phyloP scores from a whole-genome alignment of 2,113 vertebrate genomes.

The Hemicordylus capensis region DNA sequence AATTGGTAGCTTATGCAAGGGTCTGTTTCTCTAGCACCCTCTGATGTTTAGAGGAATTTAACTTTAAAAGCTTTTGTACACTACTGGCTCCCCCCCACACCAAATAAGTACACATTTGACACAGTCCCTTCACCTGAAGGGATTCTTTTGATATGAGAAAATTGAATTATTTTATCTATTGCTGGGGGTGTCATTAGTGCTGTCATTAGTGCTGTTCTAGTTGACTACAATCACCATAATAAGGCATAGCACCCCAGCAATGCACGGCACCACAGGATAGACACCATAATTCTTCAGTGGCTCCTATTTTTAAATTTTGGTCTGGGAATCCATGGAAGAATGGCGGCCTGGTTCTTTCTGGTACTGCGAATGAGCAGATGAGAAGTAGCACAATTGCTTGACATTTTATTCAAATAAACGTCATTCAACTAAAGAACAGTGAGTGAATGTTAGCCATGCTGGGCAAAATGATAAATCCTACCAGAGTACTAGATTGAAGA shows the following conservation, averaged over 20 bases:
- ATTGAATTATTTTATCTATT: background rate
- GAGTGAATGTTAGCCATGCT: background rate
- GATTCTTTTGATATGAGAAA: background rate
- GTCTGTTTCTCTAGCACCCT: background rate
- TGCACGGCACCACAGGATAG: background rate
- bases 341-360: conserved; percentile 6
- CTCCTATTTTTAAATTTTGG: background rate
- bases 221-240: background rate
- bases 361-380: conserved; percentile 16
- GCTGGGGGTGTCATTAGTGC: too few relatives aligned
- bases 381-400: background rate
- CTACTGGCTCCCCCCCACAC: background rate
- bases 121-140: background rate
- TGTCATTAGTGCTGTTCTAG: background rate
- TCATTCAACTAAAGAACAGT: conserved; percentile 22
- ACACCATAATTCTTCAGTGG: background rate
- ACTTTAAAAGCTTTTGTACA: background rate
- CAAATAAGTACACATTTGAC: background rate
- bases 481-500: too few relatives aligned
- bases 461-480: background rate
- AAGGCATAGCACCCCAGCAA: background rate
- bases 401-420: background rate
- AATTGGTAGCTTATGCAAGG: background rate
- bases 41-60: background rate
- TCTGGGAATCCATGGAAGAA: background rate